phyloP scores from a whole-genome alignment of 2,797 vertebrate genomes.

The Linurgus olivaceus region DNA sequence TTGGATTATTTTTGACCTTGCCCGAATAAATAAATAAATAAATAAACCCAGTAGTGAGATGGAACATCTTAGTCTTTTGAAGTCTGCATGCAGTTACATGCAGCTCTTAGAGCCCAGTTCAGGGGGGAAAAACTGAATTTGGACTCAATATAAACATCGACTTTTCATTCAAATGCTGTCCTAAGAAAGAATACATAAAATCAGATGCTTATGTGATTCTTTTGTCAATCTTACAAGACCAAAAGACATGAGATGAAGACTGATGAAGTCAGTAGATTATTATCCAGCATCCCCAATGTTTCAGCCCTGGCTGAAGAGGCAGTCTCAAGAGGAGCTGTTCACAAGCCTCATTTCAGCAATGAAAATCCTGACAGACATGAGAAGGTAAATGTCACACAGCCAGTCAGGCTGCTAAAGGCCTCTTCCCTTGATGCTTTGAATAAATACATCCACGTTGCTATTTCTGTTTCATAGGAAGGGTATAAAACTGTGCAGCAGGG shows the following conservation, averaged over 20 bases:
- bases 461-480: background rate
- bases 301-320: background rate
- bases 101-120: background rate
- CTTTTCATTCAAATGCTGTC: background rate
- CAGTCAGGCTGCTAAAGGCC: background rate
- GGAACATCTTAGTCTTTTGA: background rate
- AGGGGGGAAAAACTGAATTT: background rate
- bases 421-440: background rate
- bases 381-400: background rate
- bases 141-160: background rate
- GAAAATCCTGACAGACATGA: background rate
- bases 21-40: background rate
- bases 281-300: background rate
- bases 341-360: background rate
- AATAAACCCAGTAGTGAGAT: background rate
- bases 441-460: background rate
- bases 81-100: background rate
- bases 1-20: background rate
- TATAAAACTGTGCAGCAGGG: background rate
- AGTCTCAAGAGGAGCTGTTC: background rate
- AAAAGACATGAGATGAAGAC: background rate
- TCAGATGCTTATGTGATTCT: background rate
- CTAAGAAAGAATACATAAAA: background rate
- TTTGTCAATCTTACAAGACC: background rate
- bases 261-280: background rate